Conservation (phyloP, 2,113 vertebrate species). For the Symphodus melops region DNA sequence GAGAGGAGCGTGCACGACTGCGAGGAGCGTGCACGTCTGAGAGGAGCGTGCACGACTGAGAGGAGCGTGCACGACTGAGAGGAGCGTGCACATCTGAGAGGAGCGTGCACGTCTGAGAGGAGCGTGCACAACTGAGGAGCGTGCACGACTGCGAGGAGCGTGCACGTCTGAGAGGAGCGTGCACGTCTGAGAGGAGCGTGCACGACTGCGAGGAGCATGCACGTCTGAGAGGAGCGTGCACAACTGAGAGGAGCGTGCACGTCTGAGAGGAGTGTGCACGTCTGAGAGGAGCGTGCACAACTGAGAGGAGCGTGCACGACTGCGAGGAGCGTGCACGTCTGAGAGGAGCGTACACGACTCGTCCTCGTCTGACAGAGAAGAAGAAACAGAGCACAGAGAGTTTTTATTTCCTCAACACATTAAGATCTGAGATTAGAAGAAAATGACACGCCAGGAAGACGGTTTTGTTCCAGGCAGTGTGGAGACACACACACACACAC, state of each 20-base stretch:
- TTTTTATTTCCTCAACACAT: conserved; percentile 46
- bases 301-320: no score
- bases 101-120: not conserved
- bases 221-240: conserved; percentile 1
- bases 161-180: conserved; percentile 6
- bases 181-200: conserved; percentile 1
- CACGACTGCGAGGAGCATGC: no score
- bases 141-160: no score
- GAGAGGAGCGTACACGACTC: conserved; percentile 15
- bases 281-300: no score
- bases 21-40: conserved; percentile 1
- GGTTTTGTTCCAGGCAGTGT: conserved; percentile 44
- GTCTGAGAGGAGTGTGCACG: not conserved
- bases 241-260: no score
- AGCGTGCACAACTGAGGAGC: not conserved
- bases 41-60: not conserved
- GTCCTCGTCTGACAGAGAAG: conserved; percentile 23
- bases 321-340: no score
- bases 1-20: conserved; percentile 13
- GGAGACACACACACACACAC: conserved; percentile 46
- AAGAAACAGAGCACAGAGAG: conserved; percentile 33
- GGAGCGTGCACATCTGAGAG: conserved; percentile 1
- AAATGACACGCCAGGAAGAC: conserved; percentile 48
- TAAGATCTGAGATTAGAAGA: conserved; percentile 56
- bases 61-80: conserved; percentile 3